Conservation (phyloP, 2,888 invertebrate genomes). For the Dryadula phaetusa region DNA sequence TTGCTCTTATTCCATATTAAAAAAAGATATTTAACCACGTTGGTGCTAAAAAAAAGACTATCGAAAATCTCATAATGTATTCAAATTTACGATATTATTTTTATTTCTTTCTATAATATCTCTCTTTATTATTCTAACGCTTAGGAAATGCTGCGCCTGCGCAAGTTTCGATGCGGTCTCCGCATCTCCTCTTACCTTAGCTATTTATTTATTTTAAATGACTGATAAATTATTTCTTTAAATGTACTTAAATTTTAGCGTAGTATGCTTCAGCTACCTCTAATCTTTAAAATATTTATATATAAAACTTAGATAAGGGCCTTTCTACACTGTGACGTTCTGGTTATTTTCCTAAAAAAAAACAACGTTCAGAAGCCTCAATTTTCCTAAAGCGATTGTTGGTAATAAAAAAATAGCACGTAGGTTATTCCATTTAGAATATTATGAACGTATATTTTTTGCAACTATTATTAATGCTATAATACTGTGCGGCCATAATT, state of each 20-base stretch:
- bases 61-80: slow-evolving; percentile 49
- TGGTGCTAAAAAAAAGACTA: slow-evolving; percentile 76
- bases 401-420: slow-evolving; percentile 64
- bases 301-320: slow-evolving; percentile 60
- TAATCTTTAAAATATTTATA: slow-evolving; percentile 77
- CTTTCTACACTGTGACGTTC: slow-evolving; percentile 57
- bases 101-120: slow-evolving; percentile 45
- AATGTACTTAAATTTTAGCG: slow-evolving; percentile 69
- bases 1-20: slow-evolving; percentile 39
- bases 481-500: slow-evolving; percentile 71
- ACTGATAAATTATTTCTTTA: slow-evolving; percentile 25
- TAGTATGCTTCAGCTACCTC: slow-evolving; percentile 75
- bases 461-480: slow-evolving; percentile 69
- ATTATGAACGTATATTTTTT: slow-evolving; percentile 70
- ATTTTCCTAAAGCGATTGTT: slow-evolving; percentile 68
- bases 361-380: slow-evolving; percentile 58
- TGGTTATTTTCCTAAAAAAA: slow-evolving; percentile 59
- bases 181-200: background rate
- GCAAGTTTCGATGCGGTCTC: background rate
- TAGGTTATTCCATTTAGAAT: slow-evolving; percentile 57
- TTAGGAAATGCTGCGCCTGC: slow-evolving; percentile 8
- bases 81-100: slow-evolving; percentile 50
- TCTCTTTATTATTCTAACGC: background rate
- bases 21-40: slow-evolving; percentile 52
- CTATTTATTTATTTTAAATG: slow-evolving; percentile 28